These are phyloP conservation scores for Enteromius trimaculatus DNA, from an alignment of 2,797 vertebrate species.

Conservation along the genomic window DNA sequence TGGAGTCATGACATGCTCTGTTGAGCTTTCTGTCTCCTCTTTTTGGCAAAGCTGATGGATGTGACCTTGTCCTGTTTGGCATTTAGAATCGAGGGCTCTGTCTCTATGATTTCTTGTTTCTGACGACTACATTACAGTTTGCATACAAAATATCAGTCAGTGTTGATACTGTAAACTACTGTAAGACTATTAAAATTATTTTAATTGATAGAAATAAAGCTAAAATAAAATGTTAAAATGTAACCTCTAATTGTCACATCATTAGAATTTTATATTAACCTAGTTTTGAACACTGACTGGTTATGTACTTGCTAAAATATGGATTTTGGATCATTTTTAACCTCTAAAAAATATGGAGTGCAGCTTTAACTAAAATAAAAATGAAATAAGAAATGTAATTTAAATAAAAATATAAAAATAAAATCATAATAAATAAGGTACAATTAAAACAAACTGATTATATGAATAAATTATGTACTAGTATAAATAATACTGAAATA, in stretches of 20 bases:
- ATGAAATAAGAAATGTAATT: neutral
- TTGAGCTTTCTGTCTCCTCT: slow-evolving; percentile 12
- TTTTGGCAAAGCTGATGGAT: slow-evolving; percentile 20
- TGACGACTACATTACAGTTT: neutral
- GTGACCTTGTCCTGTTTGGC: neutral
- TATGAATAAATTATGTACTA: neutral
- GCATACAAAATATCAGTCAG: neutral
- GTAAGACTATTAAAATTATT: neutral
- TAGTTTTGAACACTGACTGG: too few species aligned
- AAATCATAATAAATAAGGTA: too few species aligned
- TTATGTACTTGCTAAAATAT: too few species aligned
- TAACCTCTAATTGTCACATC: too few species aligned
- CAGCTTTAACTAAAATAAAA: neutral
- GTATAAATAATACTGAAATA: neutral
- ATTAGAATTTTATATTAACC: too few species aligned
- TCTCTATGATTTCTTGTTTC: neutral
- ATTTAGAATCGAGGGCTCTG: slow-evolving; percentile 9
- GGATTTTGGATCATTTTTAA: too few species aligned
- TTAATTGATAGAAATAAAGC: neutral
- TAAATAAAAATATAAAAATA: neutral
- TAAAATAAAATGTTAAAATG: neutral
- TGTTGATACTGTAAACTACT: neutral
- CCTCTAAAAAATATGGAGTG: too few species aligned
- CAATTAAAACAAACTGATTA: neutral
- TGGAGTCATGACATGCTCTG: slow-evolving; percentile 41